A percentile compares a stretch with the other conserved stretches of the same genome.
These are phyloP conservation scores for Melanotaenia boesemani DNA, from an alignment of 2,797 vertebrate species.

Conservation along the genomic window DNA sequence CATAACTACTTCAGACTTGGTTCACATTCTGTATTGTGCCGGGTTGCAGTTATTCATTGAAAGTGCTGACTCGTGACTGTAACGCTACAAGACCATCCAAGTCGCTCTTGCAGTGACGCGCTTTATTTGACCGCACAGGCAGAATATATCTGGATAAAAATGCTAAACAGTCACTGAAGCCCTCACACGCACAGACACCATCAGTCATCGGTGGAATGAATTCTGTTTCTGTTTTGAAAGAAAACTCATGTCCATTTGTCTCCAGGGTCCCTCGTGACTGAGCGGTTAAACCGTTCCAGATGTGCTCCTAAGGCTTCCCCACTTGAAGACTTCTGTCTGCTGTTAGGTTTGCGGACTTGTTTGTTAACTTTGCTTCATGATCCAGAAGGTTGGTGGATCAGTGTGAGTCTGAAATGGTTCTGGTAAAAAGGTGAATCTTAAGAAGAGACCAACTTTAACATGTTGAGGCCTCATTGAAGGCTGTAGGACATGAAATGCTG, in stretches of 20 bases:
- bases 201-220: too few relatives aligned
- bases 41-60: too few relatives aligned
- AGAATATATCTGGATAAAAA: background rate
- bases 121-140: background rate
- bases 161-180: slow-evolving; percentile 1
- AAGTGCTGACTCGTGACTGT: too few relatives aligned
- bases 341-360: background rate
- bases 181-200: background rate
- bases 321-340: slow-evolving; percentile 25
- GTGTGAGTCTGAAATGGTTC: background rate
- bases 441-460: background rate
- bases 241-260: background rate
- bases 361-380: background rate
- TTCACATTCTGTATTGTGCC: too few relatives aligned
- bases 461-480: background rate
- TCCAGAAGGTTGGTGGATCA: background rate
- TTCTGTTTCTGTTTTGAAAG: background rate
- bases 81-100: too few relatives aligned
- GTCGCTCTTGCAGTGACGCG: too few relatives aligned
- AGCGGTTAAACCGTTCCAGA: slow-evolving; percentile 67
- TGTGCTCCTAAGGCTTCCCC: slow-evolving; percentile 26
- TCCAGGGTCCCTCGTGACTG: slow-evolving; percentile 51
- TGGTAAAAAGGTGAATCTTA: slow-evolving; percentile 4
- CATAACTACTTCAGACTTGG: too few relatives aligned
- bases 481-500: slow-evolving; percentile 28